Conservation (phyloP, 2,888 invertebrate genomes). For the Zaprionus bogoriensis region DNA sequence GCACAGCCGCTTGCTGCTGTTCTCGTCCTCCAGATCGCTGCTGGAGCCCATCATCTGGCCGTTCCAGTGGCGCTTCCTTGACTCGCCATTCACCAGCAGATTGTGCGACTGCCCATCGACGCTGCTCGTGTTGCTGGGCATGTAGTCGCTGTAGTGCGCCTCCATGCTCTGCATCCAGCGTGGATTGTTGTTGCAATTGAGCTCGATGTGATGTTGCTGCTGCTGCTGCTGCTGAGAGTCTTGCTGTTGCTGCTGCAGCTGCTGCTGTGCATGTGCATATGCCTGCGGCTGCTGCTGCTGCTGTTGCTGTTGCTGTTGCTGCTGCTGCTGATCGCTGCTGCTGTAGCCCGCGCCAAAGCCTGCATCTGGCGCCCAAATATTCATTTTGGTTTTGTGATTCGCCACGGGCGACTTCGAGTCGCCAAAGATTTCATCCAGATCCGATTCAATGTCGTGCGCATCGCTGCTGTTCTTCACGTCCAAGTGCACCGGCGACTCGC, state of each 20-base stretch:
- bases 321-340: slow-evolving; percentile 37
- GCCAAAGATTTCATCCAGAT: slow-evolving; percentile 82
- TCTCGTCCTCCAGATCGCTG: slow-evolving; percentile 74
- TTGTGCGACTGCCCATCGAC: slow-evolving; percentile 53
- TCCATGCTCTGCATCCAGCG: slow-evolving; percentile 82
- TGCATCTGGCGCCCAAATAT: slow-evolving; percentile 71
- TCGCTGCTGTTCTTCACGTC: slow-evolving; percentile 71
- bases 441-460: slow-evolving; percentile 80
- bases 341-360: slow-evolving; percentile 37
- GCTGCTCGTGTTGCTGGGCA: slow-evolving; percentile 60
- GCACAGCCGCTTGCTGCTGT: slow-evolving; percentile 77
- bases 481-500: slow-evolving; percentile 81
- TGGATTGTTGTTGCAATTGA: slow-evolving; percentile 79
- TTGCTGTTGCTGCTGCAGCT: slow-evolving; percentile 46
- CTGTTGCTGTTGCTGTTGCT: slow-evolving; percentile 37
- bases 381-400: slow-evolving; percentile 57
- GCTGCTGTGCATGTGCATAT: slow-evolving; percentile 46
- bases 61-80: slow-evolving; percentile 81
- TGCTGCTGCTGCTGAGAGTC: slow-evolving; percentile 36
- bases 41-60: slow-evolving; percentile 69
- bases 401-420: slow-evolving; percentile 73
- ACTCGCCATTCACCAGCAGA: slow-evolving; percentile 57
- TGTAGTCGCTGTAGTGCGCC: slow-evolving; percentile 80
- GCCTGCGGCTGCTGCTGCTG: slow-evolving; percentile 29
- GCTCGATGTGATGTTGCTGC: slow-evolving; percentile 78